Conservation (phyloP, 1,140 invertebrate genomes). For the Caerostris extrusa region DNA sequence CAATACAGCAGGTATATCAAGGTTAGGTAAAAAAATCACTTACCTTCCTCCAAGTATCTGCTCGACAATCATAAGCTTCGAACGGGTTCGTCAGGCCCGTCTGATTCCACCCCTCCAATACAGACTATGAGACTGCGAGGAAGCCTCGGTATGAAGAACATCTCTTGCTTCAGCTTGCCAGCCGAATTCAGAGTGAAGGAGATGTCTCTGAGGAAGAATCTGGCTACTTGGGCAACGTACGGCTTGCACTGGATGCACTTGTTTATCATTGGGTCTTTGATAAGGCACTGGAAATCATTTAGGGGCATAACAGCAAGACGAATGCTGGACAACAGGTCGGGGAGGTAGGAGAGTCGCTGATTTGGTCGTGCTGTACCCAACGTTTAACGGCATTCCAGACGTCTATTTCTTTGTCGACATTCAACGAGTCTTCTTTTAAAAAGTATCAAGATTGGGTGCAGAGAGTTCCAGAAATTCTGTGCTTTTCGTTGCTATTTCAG, state of each 20-base stretch:
- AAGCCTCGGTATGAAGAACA: slow-evolving; percentile 85
- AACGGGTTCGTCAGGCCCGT: slow-evolving; percentile 89
- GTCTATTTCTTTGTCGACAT: not conserved
- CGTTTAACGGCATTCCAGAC: slow-evolving; percentile 27
- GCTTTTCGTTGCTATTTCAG: not conserved
- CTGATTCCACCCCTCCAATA: not conserved
- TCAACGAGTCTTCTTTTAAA: slow-evolving; percentile 21
- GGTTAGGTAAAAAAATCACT: too few species aligned
- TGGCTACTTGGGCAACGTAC: not conserved
- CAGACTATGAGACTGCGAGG: not conserved
- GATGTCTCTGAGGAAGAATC: not conserved
- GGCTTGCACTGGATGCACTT: not conserved
- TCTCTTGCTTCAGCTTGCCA: not conserved
- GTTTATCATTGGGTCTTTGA: not conserved
- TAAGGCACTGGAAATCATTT: not conserved
- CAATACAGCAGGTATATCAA: too few species aligned
- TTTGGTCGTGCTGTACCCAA: not conserved
- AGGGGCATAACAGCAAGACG: not conserved
- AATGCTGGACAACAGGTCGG: not conserved
- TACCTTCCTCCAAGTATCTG: slow-evolving; percentile 84
- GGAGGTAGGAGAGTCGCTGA: not conserved
- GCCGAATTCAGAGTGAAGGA: not conserved
- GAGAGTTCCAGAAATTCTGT: not conserved
- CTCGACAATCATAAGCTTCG: slow-evolving; percentile 87
- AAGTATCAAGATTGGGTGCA: not conserved